These are phyloP conservation scores for Gephyroberyx darwinii DNA, from an alignment of 2,797 vertebrate genomes.

Conservation along the genomic window DNA sequence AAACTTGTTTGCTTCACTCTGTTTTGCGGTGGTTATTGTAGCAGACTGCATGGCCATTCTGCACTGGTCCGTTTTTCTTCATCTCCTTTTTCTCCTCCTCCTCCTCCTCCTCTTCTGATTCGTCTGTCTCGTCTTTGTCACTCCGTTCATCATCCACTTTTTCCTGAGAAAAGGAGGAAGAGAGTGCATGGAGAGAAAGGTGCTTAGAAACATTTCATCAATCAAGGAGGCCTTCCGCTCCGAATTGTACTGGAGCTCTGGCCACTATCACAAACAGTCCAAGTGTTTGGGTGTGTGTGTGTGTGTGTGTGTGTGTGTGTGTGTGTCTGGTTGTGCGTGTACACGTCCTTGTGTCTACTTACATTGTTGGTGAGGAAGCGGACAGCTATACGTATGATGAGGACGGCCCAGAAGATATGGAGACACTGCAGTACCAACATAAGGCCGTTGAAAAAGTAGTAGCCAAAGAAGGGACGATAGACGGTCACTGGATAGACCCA, in stretches of 20 bases:
- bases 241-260: slow-evolving; percentile 17
- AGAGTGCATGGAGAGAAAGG: not conserved
- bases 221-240: slow-evolving; percentile 17
- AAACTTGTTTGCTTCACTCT: slow-evolving; percentile 80
- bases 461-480: slow-evolving; percentile 93
- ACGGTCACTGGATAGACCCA: slow-evolving; percentile 89
- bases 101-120: slow-evolving; percentile 76
- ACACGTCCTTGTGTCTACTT: slow-evolving; percentile 33
- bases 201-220: not conserved
- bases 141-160: slow-evolving; percentile 93
- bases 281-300: no score
- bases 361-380: slow-evolving; percentile 95
- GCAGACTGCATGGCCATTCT: slow-evolving; percentile 86
- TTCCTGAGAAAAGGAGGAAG: slow-evolving; percentile 68
- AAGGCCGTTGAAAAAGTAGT: slow-evolving; percentile 96
- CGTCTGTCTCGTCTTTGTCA: slow-evolving; percentile 91
- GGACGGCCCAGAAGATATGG: slow-evolving; percentile 94
- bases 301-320: not conserved
- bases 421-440: slow-evolving; percentile 89
- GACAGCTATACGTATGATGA: slow-evolving; percentile 93
- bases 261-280: slow-evolving; percentile 8
- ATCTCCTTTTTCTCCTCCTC: slow-evolving; percentile 63
- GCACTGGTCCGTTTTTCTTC: slow-evolving; percentile 83
- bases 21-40: slow-evolving; percentile 92
- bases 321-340: not conserved